Evolutionary conservation across 2,113 vertebrate species (phyloP), one percentile per base, ranked within the genome.

Genomic region (Pseudopodoces humilis): DNA sequence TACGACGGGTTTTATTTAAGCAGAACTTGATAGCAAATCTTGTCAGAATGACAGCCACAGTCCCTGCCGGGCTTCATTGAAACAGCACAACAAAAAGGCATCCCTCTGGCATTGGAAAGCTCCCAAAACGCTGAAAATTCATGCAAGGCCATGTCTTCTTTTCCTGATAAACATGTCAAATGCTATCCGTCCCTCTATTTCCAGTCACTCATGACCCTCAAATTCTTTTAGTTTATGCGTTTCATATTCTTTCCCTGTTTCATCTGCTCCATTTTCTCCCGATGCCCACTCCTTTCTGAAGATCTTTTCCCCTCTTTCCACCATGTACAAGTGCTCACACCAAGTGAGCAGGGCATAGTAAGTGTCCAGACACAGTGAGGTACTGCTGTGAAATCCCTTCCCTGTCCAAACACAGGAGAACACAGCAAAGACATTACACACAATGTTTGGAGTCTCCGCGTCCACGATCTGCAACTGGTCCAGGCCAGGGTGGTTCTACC

Each of bases 281-380:
- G 15, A 50, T 63, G 23, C 5, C 6, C 23, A 8, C 25, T 70
- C 43, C 33, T 59, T 86, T 67, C 60, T 86, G 39, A 95, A 92
- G 46, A 39, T 16, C n/a, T 24, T 31, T 24, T 35, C 64, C 83
- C 49, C 39, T 79, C 49, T 44, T 69, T 37, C 33, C 62, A 44
- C 52, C 1, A 0, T 1, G 9, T 15, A 3, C 0, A 1, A 69
- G 33, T 14, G 39, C 52, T 18, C 53, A 50, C 41, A 55, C 31
- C 39, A 85, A 68, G 49, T 2, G 11, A 76, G 30, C 33, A 79
- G 24, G 80, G 16, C 49, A 35, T 3, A 60, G 1, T 8, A 64
- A 49, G 8, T 13, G 14, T 47, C 31, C 62, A 83, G 35, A 56
- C 19, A 81, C 20, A 60, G 33, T 3, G 0, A 62, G n/a, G 44